A percentile compares a stretch with the other conserved stretches of the same genome.
phyloP scores from a whole-genome alignment of 1,140 invertebrate genomes.

The Frieseomelitta varia region DNA sequence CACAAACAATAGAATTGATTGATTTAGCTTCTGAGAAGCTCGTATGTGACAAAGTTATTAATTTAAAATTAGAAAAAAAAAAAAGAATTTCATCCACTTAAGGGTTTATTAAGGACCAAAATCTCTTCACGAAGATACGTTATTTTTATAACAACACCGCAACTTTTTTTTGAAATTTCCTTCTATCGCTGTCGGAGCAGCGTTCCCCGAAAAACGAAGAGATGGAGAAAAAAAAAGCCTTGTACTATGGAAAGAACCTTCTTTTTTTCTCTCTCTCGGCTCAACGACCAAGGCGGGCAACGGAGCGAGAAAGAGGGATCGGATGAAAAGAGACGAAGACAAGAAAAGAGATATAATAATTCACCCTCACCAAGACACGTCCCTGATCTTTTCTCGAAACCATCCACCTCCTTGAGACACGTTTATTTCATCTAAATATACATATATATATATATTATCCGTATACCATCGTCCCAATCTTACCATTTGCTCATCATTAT shows the following conservation, averaged over 20 bases:
- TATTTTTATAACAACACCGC: neutral
- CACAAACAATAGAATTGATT: too few relatives aligned
- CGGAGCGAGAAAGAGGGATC: constrained; percentile 24
- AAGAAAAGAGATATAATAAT: constrained; percentile 6
- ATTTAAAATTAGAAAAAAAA: too few relatives aligned
- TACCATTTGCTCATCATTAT: constrained; percentile 34
- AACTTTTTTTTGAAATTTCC: neutral
- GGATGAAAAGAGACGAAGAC: constrained; percentile 38
- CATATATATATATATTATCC: constrained; percentile 10
- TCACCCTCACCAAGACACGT: constrained; percentile 11
- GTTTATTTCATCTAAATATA: constrained; percentile 36
- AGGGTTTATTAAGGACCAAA: neutral
- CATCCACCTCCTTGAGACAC: neutral
- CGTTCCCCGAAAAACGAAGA: neutral
- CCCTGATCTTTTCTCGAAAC: constrained; percentile 8
- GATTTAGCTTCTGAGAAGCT: too few relatives aligned
- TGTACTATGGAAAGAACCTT: neutral
- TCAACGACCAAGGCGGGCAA: neutral
- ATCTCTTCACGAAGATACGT: neutral
- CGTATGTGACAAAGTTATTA: too few relatives aligned
- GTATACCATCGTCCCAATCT: constrained; percentile 40
- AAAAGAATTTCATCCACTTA: too few relatives aligned
- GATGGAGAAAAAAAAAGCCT: neutral
- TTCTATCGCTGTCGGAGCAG: neutral
- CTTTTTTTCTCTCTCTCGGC: neutral